Base-by-base conservation (phyloP, 1,140 invertebrate genomes). In the Drosophila ohnishii region DNA sequence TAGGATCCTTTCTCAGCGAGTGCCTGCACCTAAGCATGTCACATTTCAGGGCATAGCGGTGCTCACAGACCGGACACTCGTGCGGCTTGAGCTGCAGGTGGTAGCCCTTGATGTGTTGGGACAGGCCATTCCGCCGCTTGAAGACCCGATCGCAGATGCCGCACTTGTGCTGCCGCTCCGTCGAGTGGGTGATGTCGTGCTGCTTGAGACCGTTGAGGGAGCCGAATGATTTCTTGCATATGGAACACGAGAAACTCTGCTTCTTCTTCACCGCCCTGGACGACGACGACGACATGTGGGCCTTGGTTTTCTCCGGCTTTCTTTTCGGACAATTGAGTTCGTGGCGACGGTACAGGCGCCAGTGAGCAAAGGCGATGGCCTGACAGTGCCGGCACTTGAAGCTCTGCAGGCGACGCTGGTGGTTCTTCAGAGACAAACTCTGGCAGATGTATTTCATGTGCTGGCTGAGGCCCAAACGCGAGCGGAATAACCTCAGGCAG, bases 21-120 rank as follows among this genome's bases (percentile, higher is more conserved):
- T 91, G 90, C 32, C 81, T 82, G 62, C 91, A 92, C 19, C 91
- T 77, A 35, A 90, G 51, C 90, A 92, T 91, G 75, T 92, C 91
- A 55, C 91, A 80, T 73, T 92, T 92, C 35, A 92, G 73, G 28
- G 91, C 90, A 67, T 89, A 92, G 35, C 75, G 53, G 53, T 90
- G 88, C 67, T 82, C 76, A 47, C 91, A 92, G 25, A 89, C 81
- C 5, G 75, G 64, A 80, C 91, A 92, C 34, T 75, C 61, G 45
- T 86, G 80, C 16, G 90, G 91, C 62, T 91, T 91, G 14, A 90
- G 61, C 64, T 90, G 80, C 60, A 91, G 64, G 65, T 92, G 91
- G 57, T 79, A 91, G 44, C 82, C 91, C 53, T 82, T 81, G 40
- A 90, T 75, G 70, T 92, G 91, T 59, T 92, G 91, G 0, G 80